Base-by-base conservation (phyloP, 2,797 vertebrate genomes). In the Loriculus beryllinus region DNA sequence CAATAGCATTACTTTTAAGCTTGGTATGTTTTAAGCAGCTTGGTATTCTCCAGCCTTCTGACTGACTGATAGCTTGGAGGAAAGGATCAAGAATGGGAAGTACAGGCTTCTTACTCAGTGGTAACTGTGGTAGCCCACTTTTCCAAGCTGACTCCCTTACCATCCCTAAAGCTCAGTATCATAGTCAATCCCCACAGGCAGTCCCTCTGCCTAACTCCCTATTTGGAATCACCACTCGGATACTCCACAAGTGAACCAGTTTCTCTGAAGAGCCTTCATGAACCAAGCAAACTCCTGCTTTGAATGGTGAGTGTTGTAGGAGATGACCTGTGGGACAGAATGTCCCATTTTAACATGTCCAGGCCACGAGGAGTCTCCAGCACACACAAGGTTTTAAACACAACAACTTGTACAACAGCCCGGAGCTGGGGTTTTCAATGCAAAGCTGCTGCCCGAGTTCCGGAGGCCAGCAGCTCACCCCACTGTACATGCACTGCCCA, bases 41-140 rank as follows among this genome's bases (percentile, higher is more conserved):
- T 39, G 78, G 75, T 25, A 21, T 25, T 39, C 64, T 6, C 5
- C n/a, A 48, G 83, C 80, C 74, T 74, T 45, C 67, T 22, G 76
- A 28, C 14, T 29, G 87, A 35, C 12, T 8, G 59, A 23, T 2
- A 26, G 82, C 77, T 69, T 7, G 0, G 56, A 52, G 71, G 71
- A 48, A 42, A 2, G 26, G 76, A 26, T 3, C 1, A 0, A 29
- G 63, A 39, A 35, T 3, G 68, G 79, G n/a, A 75, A 63, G 52
- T 13, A 23, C 0, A 2, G 39, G 29, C 59, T 87, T 57, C 56
- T 1, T 18, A 8, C 42, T 10, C 1, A 2, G 40, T 2, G 7
- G 9, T 5, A 6, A 7, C 86, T 12, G 12, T 2, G 51, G 57
- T 5, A 75, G 57, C 52, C n/a, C 68, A 13, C 21, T 79, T 48